phyloP scores from a whole-genome alignment of 2,888 invertebrate species.

The Agrotis ipsilon region DNA sequence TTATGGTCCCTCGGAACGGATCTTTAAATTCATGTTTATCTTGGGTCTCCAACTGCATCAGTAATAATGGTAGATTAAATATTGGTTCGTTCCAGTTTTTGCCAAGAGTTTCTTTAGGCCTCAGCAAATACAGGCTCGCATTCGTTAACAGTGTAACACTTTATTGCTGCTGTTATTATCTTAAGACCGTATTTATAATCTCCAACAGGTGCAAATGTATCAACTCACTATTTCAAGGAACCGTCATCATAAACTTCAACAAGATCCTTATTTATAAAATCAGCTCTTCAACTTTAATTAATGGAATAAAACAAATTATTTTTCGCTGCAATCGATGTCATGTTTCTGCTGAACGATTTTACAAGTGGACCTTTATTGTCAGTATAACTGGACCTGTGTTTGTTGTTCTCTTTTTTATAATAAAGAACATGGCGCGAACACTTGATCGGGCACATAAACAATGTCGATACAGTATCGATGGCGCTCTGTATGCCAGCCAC shows the following conservation, averaged over 20 bases:
- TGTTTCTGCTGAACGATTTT: slow-evolving; percentile 45
- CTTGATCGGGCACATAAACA: slow-evolving; percentile 54
- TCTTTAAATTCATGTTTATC: slow-evolving; percentile 30
- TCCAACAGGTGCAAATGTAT: slow-evolving; percentile 38
- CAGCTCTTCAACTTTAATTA: slow-evolving; percentile 48
- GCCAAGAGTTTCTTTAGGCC: slow-evolving; percentile 16
- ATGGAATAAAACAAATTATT: slow-evolving; percentile 55
- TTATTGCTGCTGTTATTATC: slow-evolving; percentile 33
- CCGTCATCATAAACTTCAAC: slow-evolving; percentile 41
- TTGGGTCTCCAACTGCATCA: slow-evolving; percentile 13
- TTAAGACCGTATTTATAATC: slow-evolving; percentile 27
- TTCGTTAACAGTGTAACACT: slow-evolving; percentile 31
- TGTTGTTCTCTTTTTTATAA: slow-evolving; percentile 49
- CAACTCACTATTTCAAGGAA: slow-evolving; percentile 36
- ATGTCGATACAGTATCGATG: slow-evolving; percentile 54
- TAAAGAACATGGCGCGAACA: slow-evolving; percentile 53
- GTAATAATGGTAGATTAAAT: slow-evolving; percentile 41
- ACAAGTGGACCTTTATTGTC: slow-evolving; percentile 46
- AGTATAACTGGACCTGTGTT: slow-evolving; percentile 48
- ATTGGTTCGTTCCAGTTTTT: slow-evolving; percentile 38
- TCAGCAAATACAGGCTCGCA: slow-evolving; percentile 12
- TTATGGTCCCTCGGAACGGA: slow-evolving; percentile 24
- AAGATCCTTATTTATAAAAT: slow-evolving; percentile 42
- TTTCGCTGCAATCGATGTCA: slow-evolving; percentile 48
- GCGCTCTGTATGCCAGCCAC: slow-evolving; percentile 55